Evolutionary conservation across 2,888 invertebrate species (phyloP).

Genomic region (Sesamia inferens): DNA sequence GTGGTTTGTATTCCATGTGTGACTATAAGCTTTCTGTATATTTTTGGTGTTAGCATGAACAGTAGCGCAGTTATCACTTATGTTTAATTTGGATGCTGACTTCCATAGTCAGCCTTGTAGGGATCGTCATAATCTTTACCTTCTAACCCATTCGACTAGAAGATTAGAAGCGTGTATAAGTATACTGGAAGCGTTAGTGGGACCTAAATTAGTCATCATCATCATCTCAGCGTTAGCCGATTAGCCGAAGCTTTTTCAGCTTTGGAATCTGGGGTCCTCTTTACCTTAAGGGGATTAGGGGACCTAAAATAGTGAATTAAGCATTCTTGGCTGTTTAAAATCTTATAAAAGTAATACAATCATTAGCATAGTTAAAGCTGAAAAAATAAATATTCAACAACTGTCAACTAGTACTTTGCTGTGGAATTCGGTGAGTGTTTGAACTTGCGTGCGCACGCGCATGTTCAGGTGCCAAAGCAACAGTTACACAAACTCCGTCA

Average conservation of each 20-base stretch:
- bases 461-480: conserved; percentile 62
- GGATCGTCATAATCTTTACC: too few relatives aligned
- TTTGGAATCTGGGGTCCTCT: too few relatives aligned
- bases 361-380: conserved; percentile 1
- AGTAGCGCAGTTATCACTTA: conserved; percentile 40
- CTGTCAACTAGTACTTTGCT: conserved; percentile 27
- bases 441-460: conserved; percentile 59
- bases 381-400: conserved; percentile 37
- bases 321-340: not conserved
- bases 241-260: too few relatives aligned
- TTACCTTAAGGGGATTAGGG: too few relatives aligned
- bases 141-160: too few relatives aligned
- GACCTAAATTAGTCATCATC: not conserved
- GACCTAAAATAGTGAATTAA: too few relatives aligned
- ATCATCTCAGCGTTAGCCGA: too few relatives aligned
- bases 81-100: conserved; percentile 16
- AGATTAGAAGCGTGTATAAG: not conserved
- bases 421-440: conserved; percentile 59
- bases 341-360: not conserved
- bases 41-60: conserved; percentile 4
- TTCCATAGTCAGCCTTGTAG: not conserved
- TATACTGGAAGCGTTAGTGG: not conserved
- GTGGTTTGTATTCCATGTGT: conserved; percentile 13
- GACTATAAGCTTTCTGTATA: conserved; percentile 6
- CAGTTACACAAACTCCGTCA: conserved; percentile 66